Base-by-base conservation (phyloP, 2,113 vertebrate species). In the Entelurus aequoreus region DNA sequence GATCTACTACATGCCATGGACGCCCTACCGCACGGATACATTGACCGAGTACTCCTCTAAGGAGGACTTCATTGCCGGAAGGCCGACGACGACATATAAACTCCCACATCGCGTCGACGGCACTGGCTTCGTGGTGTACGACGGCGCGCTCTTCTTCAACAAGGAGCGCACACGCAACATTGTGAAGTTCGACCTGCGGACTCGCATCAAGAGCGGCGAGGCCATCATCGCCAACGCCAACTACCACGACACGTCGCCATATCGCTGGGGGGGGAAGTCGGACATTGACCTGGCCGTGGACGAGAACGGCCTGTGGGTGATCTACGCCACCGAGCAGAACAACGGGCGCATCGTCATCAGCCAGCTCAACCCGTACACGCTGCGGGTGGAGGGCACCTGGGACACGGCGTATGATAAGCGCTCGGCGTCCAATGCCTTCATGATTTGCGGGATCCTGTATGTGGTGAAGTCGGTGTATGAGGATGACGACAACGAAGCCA, bases 1-100 rank as follows among this genome's bases (percentile, higher is more conserved):
- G 90, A 98, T 99, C 76, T 99, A 99, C 88, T 99, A 99, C 83
- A 99, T 99, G 97, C 97, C 97, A 6, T 99, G 97, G 97, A 98
- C 95, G 0, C 97, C 96, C 0, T 99, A 99, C 78, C 90, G 97
- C 65, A 99, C 97, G 0, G 97, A 99, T 76, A 98, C 94, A 0
- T 83, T 99, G 62, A 98, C 96, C 0, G 97, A 99, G 15, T 99
- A 98, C 73, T 97, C 97, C 42, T 98, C 96, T 78, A 98, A 98
- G 87, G 97, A 98, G 8, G 97, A 99, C 83, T 99, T 99, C 72
- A 93, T 99, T 3, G 97, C 97, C 0, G 97, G 97, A 9, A 89
- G 97, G 66, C 97, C 97, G 0, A 98, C 96, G 0, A 99, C 96
- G 0, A 99, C 97, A 8, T 99, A 99, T 84, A 99, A 99, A 44